Conservation (phyloP, 2,797 vertebrate species). For the Vipera latastei region DNA sequence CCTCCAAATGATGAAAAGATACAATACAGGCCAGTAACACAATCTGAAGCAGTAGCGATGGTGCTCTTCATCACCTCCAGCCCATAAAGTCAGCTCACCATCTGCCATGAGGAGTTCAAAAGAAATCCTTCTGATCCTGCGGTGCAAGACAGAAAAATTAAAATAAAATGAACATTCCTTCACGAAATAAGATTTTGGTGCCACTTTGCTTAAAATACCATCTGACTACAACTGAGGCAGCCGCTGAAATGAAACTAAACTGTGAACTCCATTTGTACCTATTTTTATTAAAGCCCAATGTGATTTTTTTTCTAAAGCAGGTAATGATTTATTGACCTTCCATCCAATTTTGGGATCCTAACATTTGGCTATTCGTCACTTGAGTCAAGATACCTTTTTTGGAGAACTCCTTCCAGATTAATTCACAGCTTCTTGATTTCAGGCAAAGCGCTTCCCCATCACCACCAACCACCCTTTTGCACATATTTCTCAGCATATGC, state of each 20-base stretch:
- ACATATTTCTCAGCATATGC: conserved; percentile 7
- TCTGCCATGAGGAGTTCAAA: neutral
- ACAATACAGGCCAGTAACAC: neutral
- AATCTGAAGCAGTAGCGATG: neutral
- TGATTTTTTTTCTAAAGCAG: neutral
- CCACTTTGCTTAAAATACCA: neutral
- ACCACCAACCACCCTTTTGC: neutral
- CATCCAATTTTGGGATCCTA: neutral
- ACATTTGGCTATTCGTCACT: neutral
- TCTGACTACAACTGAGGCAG: neutral
- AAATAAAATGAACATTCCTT: neutral
- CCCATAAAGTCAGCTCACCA: neutral
- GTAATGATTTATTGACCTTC: neutral
- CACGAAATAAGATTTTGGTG: neutral
- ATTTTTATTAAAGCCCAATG: neutral
- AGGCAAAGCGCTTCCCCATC: neutral
- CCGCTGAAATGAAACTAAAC: neutral
- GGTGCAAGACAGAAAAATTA: neutral
- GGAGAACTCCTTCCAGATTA: neutral
- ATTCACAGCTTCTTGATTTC: neutral
- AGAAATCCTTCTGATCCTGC: neutral
- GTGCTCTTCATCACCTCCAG: neutral
- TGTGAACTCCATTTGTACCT: neutral
- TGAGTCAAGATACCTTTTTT: neutral
- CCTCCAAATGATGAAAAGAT: neutral